Evolutionary conservation across 2,888 invertebrate genomes (phyloP).

Genomic region (Campoletis raptor): DNA sequence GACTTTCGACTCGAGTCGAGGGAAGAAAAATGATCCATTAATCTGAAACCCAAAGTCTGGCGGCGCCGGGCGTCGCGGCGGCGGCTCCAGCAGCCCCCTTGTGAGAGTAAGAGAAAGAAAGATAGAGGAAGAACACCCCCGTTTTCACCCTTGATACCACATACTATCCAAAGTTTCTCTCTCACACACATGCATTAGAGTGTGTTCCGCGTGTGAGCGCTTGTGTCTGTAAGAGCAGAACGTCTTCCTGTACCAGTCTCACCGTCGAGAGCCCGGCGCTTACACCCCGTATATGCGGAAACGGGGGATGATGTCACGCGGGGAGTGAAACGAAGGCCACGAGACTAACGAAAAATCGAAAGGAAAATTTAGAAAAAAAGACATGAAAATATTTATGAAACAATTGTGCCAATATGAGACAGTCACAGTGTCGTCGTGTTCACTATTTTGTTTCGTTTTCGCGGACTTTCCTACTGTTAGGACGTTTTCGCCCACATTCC

Average conservation of each 20-base stretch:
- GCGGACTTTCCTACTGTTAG: not conserved
- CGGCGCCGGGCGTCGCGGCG: constrained; percentile 88
- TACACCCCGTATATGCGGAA: constrained; percentile 38
- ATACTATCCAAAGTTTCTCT: constrained; percentile 45
- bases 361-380: constrained; percentile 6
- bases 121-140: constrained; percentile 33
- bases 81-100: constrained; percentile 74
- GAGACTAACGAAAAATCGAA: constrained; percentile 7
- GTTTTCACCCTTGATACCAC: constrained; percentile 48
- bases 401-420: not conserved
- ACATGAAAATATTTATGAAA: constrained; percentile 3
- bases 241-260: constrained; percentile 47
- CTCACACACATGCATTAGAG: constrained; percentile 71
- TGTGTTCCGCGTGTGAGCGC: constrained; percentile 13
- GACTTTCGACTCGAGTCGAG: constrained; percentile 79
- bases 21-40: constrained; percentile 93
- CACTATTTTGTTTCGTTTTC: not conserved
- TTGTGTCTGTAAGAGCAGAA: constrained; percentile 43
- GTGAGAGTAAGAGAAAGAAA: constrained; percentile 23
- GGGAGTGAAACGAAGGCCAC: constrained; percentile 9
- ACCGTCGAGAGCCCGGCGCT: constrained; percentile 33
- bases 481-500: not conserved
- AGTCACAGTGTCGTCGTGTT: not conserved
- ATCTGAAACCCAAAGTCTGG: constrained; percentile 92
- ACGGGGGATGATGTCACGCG: constrained; percentile 55